A percentile compares a stretch with the other conserved stretches of the same genome.
Evolutionary conservation across 2,113 vertebrate species (phyloP).

Genomic region (Neolamprologus brichardi): DNA sequence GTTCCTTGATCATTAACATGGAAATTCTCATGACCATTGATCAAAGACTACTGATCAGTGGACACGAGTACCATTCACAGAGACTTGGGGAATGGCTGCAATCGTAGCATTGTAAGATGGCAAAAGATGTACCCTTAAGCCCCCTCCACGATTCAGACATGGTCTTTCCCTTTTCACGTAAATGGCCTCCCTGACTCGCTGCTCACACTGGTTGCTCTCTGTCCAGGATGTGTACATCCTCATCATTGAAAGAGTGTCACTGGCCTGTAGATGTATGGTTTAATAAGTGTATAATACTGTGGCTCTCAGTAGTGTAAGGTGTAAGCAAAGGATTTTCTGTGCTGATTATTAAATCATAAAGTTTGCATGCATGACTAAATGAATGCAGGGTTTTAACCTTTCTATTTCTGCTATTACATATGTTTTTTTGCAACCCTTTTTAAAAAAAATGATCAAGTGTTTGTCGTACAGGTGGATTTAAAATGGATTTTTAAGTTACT

Average conservation of each 20-base stretch:
- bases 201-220: neutral
- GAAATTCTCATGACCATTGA: neutral
- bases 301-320: neutral
- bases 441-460: neutral
- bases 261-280: neutral
- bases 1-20: neutral
- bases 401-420: neutral
- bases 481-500: neutral
- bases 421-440: neutral
- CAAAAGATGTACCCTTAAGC: neutral
- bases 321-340: neutral
- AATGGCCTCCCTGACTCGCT: neutral
- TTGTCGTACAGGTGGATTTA: neutral
- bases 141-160: neutral
- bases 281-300: neutral
- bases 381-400: neutral
- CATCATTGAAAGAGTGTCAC: neutral
- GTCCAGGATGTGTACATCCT: neutral
- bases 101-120: neutral
- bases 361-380: neutral
- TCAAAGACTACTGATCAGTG: neutral
- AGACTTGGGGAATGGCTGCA: neutral
- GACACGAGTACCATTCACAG: neutral
- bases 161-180: neutral
- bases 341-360: neutral